Base-by-base conservation (phyloP, 2,888 invertebrate genomes). In the Pollenia griseotomentosa region DNA sequence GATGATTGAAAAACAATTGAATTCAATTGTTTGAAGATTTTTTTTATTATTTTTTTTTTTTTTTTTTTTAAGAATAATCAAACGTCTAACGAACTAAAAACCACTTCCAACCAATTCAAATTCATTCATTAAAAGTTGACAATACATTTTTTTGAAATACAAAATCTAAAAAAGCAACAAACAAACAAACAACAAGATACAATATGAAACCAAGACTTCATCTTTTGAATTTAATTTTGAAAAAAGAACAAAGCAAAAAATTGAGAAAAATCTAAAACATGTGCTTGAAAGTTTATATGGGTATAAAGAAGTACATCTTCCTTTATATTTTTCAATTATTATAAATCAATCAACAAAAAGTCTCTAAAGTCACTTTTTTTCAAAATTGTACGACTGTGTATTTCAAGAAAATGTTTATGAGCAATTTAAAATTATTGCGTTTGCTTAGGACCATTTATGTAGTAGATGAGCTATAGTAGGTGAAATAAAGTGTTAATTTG, bases 331-430 rank as follows among this genome's bases (percentile, higher is more conserved):
- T 81, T 68, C 81, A 82, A 87, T 87, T 84, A 81, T 81, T 77
- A 84, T 83, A 87, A 87, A 87, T 87, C 87, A 87, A 84, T 87
- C 81, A 87, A 77, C 42, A 66, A 77, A 14, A 78, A 75, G 73
- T 75, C 33, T 70, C 66, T 77, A 19, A 44, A 48, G 7, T 70
- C 33, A 33, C 3, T 33, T 42, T 19, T 61, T 70, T 46, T 46
- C 5, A 19, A 33, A 10, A 19, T 19, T 11, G 11, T 23, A 8
- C 12, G 16, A 61, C 11, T 23, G 33, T 51, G 48, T 68, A 33
- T 66, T 78, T 78, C 40, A 57, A 59, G 68, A 33, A 78, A 78
- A 44, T 78, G 11, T 16, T 0, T 48, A 33, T 2, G 55, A 77
- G 33, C 46, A 33, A 77, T 44, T 66, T 66, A 14, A 16, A 66